Conservation (phyloP, 2,888 invertebrate genomes). For the Dolomedes plantarius region DNA sequence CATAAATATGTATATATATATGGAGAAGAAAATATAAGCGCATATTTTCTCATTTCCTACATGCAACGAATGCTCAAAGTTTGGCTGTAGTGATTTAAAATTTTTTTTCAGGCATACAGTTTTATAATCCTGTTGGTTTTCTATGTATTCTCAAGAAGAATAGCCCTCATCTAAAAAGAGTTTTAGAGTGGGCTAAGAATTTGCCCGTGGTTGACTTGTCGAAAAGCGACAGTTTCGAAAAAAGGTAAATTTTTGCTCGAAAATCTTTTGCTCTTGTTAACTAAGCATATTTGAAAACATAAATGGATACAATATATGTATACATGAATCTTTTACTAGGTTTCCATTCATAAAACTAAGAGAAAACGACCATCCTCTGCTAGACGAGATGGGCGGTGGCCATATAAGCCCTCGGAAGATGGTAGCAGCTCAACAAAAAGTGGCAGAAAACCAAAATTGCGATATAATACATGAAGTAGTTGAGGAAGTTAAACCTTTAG, state of each 20-base stretch:
- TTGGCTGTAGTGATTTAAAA: no score
- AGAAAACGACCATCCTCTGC: neutral
- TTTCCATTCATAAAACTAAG: conserved; percentile 44
- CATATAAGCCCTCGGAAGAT: conserved; percentile 39
- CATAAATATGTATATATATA: no score
- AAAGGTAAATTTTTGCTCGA: conserved; percentile 37
- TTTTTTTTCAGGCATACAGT: conserved; percentile 39
- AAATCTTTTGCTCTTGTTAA: no score
- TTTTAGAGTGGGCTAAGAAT: neutral
- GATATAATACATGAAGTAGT: conserved; percentile 32
- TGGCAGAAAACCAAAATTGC: conserved; percentile 39
- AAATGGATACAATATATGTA: no score
- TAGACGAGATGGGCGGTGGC: conserved; percentile 39
- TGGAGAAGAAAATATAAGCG: no score
- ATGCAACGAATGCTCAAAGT: no score
- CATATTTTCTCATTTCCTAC: no score
- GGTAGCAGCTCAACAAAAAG: conserved; percentile 55
- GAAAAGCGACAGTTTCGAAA: neutral
- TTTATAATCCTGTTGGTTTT: conserved; percentile 43
- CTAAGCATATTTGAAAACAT: no score
- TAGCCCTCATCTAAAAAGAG: neutral
- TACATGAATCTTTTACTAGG: conserved; percentile 21
- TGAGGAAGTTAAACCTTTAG: conserved; percentile 16
- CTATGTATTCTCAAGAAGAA: conserved; percentile 16
- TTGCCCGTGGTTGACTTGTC: conserved; percentile 33